phyloP scores from a whole-genome alignment of 2,888 invertebrate species.

The Protonemura montana region DNA sequence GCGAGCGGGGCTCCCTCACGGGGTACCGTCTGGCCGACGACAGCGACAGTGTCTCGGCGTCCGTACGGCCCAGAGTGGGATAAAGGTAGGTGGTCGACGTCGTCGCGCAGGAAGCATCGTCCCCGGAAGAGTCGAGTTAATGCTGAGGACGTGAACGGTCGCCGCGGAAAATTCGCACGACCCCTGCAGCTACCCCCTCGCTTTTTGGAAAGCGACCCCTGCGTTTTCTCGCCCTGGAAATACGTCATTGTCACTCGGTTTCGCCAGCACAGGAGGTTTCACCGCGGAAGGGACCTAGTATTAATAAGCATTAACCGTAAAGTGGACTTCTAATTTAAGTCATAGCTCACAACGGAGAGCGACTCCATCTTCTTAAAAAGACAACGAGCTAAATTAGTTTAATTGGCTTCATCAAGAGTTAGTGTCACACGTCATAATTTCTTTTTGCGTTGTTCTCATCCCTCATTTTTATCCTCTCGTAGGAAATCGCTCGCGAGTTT shows the following conservation, averaged over 20 bases:
- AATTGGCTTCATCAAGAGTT: slow-evolving; percentile 5
- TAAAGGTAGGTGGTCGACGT: neutral
- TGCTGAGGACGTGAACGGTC: neutral
- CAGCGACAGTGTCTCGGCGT: neutral
- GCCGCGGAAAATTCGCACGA: neutral
- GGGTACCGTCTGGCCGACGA: neutral
- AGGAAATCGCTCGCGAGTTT: neutral
- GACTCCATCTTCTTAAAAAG: neutral
- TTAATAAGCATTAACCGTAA: neutral
- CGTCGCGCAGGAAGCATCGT: neutral
- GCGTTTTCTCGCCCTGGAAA: neutral
- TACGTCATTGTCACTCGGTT: slow-evolving; percentile 12
- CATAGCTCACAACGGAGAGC: neutral
- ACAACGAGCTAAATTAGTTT: neutral
- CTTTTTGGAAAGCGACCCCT: neutral
- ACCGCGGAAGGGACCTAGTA: neutral
- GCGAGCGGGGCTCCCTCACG: slow-evolving; percentile 17
- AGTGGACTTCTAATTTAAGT: slow-evolving; percentile 3
- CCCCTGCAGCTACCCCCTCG: neutral
- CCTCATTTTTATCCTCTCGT: neutral
- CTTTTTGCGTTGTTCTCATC: neutral
- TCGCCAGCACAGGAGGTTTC: neutral
- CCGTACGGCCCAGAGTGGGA: neutral
- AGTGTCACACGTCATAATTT: neutral
- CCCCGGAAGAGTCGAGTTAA: neutral